Percentiles rank a stretch among this genome's conserved stretches.
Conservation (phyloP, 1,140 invertebrate genomes). For the Lutraria rhynchaena region DNA sequence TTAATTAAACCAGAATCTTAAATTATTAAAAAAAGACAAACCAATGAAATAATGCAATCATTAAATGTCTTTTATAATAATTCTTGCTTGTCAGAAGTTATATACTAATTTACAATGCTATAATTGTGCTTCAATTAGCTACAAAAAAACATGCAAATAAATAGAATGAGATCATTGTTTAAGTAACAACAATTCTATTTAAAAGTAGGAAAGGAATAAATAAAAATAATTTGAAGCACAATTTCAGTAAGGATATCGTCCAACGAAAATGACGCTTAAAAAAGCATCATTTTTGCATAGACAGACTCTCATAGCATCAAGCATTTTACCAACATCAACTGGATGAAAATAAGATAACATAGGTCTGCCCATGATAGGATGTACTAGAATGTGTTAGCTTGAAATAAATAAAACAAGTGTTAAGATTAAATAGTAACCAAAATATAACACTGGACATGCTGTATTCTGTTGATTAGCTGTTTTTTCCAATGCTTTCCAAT, state of each 20-base stretch:
- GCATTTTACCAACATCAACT: background rate
- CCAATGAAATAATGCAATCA: too few relatives aligned
- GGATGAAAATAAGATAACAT: background rate
- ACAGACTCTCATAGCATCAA: background rate
- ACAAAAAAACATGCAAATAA: too few relatives aligned
- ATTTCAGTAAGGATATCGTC: background rate
- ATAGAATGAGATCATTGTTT: background rate
- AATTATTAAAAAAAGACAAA: too few relatives aligned
- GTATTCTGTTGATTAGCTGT: constrained; percentile 47
- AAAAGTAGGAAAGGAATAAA: background rate
- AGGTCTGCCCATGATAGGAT: constrained; percentile 45
- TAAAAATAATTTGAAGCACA: background rate
- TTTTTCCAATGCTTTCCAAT: constrained; percentile 31
- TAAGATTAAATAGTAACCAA: constrained; percentile 1
- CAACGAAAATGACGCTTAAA: background rate
- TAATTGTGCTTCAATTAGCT: too few relatives aligned
- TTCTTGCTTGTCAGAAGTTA: too few relatives aligned
- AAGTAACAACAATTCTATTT: background rate
- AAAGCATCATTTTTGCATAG: background rate
- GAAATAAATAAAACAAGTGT: constrained; percentile 17
- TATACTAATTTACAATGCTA: too few relatives aligned
- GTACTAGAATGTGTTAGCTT: constrained; percentile 11
- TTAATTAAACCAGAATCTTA: too few relatives aligned
- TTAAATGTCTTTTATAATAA: too few relatives aligned
- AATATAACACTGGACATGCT: constrained; percentile 16